Percentiles rank a stretch among this genome's conserved stretches.
These are phyloP conservation scores for Mycalesis mineus DNA, from an alignment of 2,888 invertebrate species.

Conservation along the genomic window DNA sequence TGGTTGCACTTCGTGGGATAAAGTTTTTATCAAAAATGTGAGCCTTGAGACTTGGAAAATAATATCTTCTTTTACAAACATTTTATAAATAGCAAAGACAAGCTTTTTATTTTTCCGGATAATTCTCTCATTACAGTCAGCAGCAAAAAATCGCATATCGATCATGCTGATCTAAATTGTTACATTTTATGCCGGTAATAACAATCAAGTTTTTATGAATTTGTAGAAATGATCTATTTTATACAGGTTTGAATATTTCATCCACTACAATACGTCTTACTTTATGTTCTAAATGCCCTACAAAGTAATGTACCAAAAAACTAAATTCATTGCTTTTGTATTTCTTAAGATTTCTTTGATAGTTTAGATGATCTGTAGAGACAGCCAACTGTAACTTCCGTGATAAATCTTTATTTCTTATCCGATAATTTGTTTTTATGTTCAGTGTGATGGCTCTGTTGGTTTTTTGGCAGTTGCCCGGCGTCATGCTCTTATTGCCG, in stretches of 20 bases:
- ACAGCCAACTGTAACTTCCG: conserved; percentile 75
- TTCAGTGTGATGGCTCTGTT: conserved; percentile 54
- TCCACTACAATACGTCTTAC: neutral
- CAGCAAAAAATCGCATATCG: neutral
- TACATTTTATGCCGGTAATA: neutral
- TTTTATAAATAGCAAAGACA: too few relatives aligned
- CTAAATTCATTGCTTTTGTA: conserved; percentile 63
- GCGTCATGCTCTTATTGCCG: conserved; percentile 53
- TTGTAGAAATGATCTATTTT: neutral
- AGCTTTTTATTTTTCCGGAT: too few relatives aligned
- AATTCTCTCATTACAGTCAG: too few relatives aligned
- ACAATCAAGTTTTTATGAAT: conserved; percentile 1
- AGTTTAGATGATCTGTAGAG: conserved; percentile 67
- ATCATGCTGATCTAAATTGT: too few relatives aligned
- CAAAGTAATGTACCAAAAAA: conserved; percentile 66
- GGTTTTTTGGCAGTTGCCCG: conserved; percentile 31
- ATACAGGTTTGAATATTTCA: neutral
- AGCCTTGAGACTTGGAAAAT: neutral
- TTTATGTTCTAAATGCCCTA: conserved; percentile 13
- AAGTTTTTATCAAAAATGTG: too few relatives aligned
- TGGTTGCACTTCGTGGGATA: too few relatives aligned
- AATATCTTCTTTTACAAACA: too few relatives aligned
- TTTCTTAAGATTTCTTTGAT: conserved; percentile 56
- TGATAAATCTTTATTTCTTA: conserved; percentile 68
- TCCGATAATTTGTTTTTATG: conserved; percentile 73